These are phyloP conservation scores for Augochlora pura DNA, from an alignment of 1,140 invertebrate species.

Conservation along the genomic window DNA sequence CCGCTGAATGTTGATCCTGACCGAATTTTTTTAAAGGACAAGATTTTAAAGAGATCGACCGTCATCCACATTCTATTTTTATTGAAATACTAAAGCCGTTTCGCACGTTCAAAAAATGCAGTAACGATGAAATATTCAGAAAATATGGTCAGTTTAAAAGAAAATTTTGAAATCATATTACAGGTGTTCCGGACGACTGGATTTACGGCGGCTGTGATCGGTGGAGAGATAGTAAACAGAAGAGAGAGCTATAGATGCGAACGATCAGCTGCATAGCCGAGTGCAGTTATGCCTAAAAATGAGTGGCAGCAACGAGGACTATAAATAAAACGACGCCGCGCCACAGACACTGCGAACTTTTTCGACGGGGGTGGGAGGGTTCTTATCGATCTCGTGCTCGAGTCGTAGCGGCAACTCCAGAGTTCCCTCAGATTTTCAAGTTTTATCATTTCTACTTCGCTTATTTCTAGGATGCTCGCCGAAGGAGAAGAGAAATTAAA, in stretches of 20 bases:
- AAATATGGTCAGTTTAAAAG: too few relatives aligned
- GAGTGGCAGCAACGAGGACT: constrained; percentile 27
- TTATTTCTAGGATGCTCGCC: constrained; percentile 21
- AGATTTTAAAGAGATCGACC: too few relatives aligned
- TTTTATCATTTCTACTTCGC: constrained; percentile 30
- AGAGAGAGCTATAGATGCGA: too few relatives aligned
- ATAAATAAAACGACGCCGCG: constrained; percentile 52
- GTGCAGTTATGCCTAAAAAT: constrained; percentile 31
- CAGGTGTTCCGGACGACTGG: too few relatives aligned
- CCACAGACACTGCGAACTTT: constrained; percentile 32
- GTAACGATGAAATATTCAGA: too few relatives aligned
- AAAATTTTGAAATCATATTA: too few relatives aligned
- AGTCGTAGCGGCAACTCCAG: constrained; percentile 17
- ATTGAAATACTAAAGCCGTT: too few relatives aligned
- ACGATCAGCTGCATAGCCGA: background rate
- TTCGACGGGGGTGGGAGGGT: constrained; percentile 37
- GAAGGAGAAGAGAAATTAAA: background rate
- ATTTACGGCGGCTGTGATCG: too few relatives aligned
- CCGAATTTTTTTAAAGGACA: too few relatives aligned
- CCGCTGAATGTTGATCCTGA: too few relatives aligned
- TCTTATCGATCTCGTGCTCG: constrained; percentile 54
- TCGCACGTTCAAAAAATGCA: too few relatives aligned
- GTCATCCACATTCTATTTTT: too few relatives aligned
- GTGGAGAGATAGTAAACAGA: background rate
- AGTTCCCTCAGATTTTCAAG: constrained; percentile 33